phyloP scores from a whole-genome alignment of 2,797 vertebrate genomes.

The Capromys pilorides region DNA sequence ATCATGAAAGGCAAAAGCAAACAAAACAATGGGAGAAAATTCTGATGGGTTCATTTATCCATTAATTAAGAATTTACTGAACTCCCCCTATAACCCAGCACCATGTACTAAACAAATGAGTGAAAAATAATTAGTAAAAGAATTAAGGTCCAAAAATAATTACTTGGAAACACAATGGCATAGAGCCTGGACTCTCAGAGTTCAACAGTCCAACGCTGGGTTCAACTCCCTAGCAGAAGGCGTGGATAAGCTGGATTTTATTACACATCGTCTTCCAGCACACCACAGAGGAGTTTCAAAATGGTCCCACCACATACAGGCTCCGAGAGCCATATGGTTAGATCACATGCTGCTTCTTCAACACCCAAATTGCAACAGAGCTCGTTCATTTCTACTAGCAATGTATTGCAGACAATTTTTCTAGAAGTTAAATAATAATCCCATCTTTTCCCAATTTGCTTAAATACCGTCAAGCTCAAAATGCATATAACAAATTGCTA shows the following conservation, averaged over 20 bases:
- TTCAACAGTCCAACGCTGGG: neutral
- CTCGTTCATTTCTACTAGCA: neutral
- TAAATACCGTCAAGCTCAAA: slow-evolving; percentile 40
- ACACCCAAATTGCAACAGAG: neutral
- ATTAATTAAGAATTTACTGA: slow-evolving; percentile 32
- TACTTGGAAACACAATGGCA: slow-evolving; percentile 34
- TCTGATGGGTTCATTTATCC: neutral
- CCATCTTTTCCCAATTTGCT: slow-evolving; percentile 35
- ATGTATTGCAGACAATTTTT: neutral
- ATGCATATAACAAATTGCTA: slow-evolving; percentile 33
- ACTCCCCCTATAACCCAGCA: neutral
- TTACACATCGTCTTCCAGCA: slow-evolving; percentile 5
- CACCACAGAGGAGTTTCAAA: slow-evolving; percentile 55
- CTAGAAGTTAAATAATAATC: slow-evolving; percentile 16
- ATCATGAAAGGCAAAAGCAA: slow-evolving; percentile 46
- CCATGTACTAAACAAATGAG: slow-evolving; percentile 2
- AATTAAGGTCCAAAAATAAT: slow-evolving; percentile 4
- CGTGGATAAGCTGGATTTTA: slow-evolving; percentile 22
- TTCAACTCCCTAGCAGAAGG: neutral
- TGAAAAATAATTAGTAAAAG: slow-evolving; percentile 29
- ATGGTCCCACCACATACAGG: slow-evolving; percentile 29
- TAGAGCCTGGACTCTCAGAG: neutral
- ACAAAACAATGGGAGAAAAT: neutral
- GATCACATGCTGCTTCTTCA: neutral
- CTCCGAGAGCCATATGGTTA: neutral